These are phyloP conservation scores for Limonius californicus DNA, from an alignment of 1,140 invertebrate genomes.

Conservation along the genomic window DNA sequence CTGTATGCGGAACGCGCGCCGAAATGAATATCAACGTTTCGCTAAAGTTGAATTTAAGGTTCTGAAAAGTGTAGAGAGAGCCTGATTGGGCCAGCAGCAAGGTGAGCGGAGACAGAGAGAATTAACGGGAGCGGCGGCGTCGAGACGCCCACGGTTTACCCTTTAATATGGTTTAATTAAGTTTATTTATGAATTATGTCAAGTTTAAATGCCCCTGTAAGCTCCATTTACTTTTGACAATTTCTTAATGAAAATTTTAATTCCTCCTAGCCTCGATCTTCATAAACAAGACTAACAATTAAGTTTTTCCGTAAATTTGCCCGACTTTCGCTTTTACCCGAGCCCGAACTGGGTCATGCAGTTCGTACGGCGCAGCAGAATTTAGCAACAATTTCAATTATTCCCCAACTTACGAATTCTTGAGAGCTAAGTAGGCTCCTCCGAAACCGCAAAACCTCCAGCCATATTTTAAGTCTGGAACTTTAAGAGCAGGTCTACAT, in stretches of 20 bases:
- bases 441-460: too few relatives aligned
- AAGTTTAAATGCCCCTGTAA: neutral
- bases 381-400: too few relatives aligned
- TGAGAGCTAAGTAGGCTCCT: too few relatives aligned
- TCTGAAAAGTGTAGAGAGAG: neutral
- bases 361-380: too few relatives aligned
- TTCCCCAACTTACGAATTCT: too few relatives aligned
- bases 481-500: too few relatives aligned
- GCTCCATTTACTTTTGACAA: conserved; percentile 1
- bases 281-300: too few relatives aligned
- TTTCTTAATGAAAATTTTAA: neutral
- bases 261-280: neutral
- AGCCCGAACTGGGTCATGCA: too few relatives aligned
- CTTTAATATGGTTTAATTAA: conserved; percentile 1
- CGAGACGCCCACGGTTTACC: neutral
- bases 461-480: too few relatives aligned
- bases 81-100: neutral
- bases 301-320: too few relatives aligned
- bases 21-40: conserved; percentile 9
- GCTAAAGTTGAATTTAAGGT: neutral
- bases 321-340: too few relatives aligned
- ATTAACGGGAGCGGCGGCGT: neutral
- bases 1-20: neutral
- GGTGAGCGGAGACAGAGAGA: neutral
- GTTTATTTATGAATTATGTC: conserved; percentile 1